These are phyloP conservation scores for Microtus montanus DNA, from an alignment of 2,113 vertebrate genomes.

Conservation along the genomic window DNA sequence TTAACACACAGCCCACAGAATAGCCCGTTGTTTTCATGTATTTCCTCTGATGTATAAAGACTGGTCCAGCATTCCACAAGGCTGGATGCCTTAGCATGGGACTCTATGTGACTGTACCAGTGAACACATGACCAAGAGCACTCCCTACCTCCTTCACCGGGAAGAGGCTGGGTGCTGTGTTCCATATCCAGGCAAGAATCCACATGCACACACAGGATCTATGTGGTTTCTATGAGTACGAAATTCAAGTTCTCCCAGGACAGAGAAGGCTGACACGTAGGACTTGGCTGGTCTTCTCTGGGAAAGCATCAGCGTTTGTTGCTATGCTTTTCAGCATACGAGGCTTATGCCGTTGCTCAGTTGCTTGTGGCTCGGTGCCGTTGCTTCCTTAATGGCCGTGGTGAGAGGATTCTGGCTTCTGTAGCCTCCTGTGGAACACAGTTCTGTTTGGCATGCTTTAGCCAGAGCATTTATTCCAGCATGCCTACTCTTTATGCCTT, in stretches of 20 bases:
- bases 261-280: not conserved
- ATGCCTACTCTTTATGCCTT: not conserved
- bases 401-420: not conserved
- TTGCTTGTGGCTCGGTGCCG: too few relatives aligned
- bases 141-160: not conserved
- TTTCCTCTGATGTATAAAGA: not conserved
- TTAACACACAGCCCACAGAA: not conserved
- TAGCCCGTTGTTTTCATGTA: not conserved
- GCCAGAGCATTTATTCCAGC: not conserved
- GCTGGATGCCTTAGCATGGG: not conserved
- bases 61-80: not conserved
- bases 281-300: not conserved
- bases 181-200: not conserved
- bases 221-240: not conserved
- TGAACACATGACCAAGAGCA: not conserved
- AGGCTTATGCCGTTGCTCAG: too few relatives aligned
- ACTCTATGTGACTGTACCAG: not conserved
- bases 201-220: not conserved
- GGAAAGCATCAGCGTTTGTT: not conserved
- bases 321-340: not conserved
- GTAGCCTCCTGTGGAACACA: not conserved
- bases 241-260: not conserved
- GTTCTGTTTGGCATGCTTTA: constrained; percentile 4
- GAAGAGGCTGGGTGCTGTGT: not conserved
- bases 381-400: not conserved